Conservation (phyloP, 2,888 invertebrate genomes). For the Tachina fera region DNA sequence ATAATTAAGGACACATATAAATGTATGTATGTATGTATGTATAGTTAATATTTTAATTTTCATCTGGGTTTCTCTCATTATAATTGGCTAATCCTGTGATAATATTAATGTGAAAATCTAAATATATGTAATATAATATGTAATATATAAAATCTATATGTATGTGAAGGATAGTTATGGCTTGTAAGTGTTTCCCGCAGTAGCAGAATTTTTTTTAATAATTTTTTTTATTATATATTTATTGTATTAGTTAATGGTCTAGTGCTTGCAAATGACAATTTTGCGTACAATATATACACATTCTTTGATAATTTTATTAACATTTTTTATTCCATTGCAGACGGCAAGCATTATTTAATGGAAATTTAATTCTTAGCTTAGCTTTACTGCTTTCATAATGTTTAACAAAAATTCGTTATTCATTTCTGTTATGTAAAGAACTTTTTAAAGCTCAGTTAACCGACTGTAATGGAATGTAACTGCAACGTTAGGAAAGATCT, state of each 20-base stretch:
- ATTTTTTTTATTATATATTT: not conserved
- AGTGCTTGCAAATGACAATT: not conserved
- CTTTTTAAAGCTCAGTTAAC: no score
- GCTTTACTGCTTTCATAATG: no score
- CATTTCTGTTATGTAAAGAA: no score
- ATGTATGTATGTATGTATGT: no score
- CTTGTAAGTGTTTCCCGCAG: not conserved
- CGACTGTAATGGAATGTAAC: no score
- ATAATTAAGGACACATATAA: no score
- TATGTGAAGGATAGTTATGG: not conserved
- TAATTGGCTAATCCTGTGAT: slow-evolving; percentile 28
- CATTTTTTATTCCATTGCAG: not conserved
- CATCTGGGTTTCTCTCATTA: not conserved
- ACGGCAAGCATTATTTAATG: not conserved
- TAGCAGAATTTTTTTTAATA: slow-evolving; percentile 9
- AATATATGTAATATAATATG: no score
- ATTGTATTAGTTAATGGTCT: slow-evolving; percentile 22
- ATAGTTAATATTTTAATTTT: slow-evolving; percentile 13
- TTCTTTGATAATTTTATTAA: not conserved
- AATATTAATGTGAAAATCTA: not conserved
- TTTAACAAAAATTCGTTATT: no score
- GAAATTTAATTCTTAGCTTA: not conserved
- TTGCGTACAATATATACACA: not conserved
- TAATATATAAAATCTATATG: no score
- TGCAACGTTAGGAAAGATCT: no score